phyloP scores from a whole-genome alignment of 2,888 invertebrate species.

The Hyposoter didymator region DNA sequence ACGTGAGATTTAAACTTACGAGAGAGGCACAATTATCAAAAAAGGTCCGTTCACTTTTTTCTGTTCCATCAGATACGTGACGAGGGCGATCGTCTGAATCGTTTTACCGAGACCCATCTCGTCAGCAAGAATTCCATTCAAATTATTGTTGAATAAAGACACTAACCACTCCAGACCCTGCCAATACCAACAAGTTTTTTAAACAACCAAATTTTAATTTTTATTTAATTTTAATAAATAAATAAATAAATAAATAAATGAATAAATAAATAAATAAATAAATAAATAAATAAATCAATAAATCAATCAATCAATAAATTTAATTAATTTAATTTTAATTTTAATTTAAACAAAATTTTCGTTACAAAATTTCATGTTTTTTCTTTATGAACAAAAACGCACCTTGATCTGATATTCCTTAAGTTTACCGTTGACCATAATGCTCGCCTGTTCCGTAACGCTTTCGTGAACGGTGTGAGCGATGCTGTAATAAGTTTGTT shows the following conservation, averaged over 20 bases:
- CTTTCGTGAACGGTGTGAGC: conserved; percentile 98
- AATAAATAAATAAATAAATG: no score
- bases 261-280: no score
- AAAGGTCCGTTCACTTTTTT: conserved; percentile 99
- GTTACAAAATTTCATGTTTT: background rate
- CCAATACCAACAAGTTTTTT: conserved; percentile 22
- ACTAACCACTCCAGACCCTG: conserved; percentile 99
- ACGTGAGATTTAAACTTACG: conserved; percentile 86
- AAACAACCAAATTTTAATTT: no score
- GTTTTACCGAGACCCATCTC: conserved; percentile 99
- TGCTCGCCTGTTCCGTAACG: conserved; percentile 96
- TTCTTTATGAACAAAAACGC: conserved; percentile 51
- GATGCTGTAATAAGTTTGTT: conserved; percentile 98
- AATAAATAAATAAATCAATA: no score
- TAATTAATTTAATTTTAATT: no score
- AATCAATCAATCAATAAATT: no score
- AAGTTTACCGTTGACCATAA: conserved; percentile 96
- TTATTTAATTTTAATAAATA: no score
- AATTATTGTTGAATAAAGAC: conserved; percentile 98
- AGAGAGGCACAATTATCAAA: conserved; percentile 98
- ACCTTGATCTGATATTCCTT: conserved; percentile 98
- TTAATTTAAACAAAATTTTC: background rate
- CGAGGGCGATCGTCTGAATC: conserved; percentile 98
- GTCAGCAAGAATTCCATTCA: conserved; percentile 99
- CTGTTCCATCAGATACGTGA: conserved; percentile 99